Evolutionary conservation across 2,113 vertebrate species (phyloP), one percentile per base, ranked within the genome.

Genomic region (Solea solea): DNA sequence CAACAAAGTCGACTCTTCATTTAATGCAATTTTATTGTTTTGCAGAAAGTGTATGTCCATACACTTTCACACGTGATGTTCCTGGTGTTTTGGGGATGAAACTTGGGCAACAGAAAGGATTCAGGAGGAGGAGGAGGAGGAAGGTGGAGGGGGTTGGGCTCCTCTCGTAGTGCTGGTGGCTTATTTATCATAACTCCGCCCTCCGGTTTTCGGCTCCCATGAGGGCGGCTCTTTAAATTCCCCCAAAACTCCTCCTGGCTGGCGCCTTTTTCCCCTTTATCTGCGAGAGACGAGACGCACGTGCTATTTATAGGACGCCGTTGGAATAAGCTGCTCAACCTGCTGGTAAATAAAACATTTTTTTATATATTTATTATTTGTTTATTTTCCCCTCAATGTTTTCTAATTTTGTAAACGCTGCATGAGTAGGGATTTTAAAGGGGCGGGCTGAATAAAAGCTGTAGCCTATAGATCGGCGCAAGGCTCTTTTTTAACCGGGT

Each of bases 151-250:
- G 48, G 77, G 69, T 7, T 52, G 85, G 73, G 76, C 74, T 66
- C 50, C 51, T 70, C 50, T 53, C 16, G 73, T 84, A 9, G 83
- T 84, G 83, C 88, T 89, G 91, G 91, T 92, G 90, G 79, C 85
- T 84, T 81, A 80, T 88, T 93, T 91, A 89, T 88, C 83, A 87
- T 89, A 90, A 88, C 91, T 66, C 91, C 93, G 88, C 93, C 92
- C 85, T 89, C 84, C 76, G 75, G 69, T 74, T 83, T 88, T 51
- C 76, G 48, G 86, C 74, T 90, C 90, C 87, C 91, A 78, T 82
- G 86, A 91, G 92, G 91, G 90, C 88, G 88, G 81, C 83, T 88
- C 91, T 92, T 92, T 91, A 91, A 93, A 94, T 90, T 88, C 89
- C 87, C 86, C 80, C 78, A 72, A 91, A 91, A 85, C 89, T 90